phyloP scores from a whole-genome alignment of 2,797 vertebrate species.

The Sarcoramphus papa region DNA sequence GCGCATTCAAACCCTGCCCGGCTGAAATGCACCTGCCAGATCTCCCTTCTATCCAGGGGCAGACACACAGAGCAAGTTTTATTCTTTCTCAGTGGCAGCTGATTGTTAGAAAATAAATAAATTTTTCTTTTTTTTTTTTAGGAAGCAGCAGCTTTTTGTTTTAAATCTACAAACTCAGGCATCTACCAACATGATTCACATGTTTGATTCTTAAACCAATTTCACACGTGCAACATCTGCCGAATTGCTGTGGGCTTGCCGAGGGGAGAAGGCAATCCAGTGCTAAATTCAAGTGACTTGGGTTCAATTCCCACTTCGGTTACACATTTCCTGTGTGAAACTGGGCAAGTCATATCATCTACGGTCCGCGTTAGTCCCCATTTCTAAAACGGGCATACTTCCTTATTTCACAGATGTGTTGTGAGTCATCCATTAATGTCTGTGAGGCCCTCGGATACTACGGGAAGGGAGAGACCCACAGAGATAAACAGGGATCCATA shows the following conservation, averaged over 20 bases:
- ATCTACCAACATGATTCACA: background rate
- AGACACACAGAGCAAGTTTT: background rate
- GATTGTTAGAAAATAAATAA: background rate
- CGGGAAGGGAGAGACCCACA: background rate
- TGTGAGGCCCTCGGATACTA: background rate
- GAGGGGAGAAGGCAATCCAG: background rate
- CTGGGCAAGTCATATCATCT: background rate
- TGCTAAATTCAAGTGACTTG: background rate
- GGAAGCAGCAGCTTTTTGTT: background rate
- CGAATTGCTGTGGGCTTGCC: accelerated
- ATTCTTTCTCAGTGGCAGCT: background rate
- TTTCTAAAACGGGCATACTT: background rate
- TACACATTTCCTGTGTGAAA: conserved; percentile 38
- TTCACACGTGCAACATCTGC: background rate
- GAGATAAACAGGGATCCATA: background rate
- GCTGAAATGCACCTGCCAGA: too few species aligned
- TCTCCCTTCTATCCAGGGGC: background rate
- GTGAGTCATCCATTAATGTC: background rate
- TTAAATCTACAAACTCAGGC: background rate
- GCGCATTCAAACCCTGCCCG: background rate
- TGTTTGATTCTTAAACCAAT: accelerated
- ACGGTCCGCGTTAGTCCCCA: background rate
- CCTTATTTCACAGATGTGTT: background rate
- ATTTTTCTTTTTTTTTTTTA: background rate
- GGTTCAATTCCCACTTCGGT: background rate